Percentiles rank a stretch among this genome's conserved stretches.
Conservation (phyloP, 1,140 invertebrate genomes). For the Pogonus chalceus region DNA sequence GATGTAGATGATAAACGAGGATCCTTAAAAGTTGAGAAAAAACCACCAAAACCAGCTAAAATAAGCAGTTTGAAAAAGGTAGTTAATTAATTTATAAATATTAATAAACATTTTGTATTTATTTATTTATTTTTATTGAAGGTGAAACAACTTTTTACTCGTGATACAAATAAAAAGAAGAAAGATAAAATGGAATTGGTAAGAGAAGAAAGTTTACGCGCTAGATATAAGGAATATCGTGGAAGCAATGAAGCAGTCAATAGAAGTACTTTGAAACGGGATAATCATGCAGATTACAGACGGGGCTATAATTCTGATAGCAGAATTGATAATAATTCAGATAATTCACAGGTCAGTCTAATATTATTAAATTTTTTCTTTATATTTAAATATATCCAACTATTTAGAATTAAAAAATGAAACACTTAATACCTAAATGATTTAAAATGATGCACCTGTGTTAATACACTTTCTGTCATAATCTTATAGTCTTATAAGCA, state of each 20-base stretch:
- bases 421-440: no score
- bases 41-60: constrained; percentile 47
- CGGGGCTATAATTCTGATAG: neutral
- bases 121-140: constrained; percentile 18
- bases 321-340: neutral
- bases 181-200: constrained; percentile 30
- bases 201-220: constrained; percentile 43
- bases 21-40: constrained; percentile 39
- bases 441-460: no score
- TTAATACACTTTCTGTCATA: no score
- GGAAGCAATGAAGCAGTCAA: constrained; percentile 23
- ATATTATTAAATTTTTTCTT: no score
- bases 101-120: neutral
- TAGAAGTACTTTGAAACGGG: neutral
- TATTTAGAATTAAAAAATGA: no score
- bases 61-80: constrained; percentile 58
- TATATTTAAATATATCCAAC: no score
- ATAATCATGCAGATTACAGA: neutral
- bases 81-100: constrained; percentile 13
- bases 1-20: constrained; percentile 33
- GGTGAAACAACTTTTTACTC: constrained; percentile 49
- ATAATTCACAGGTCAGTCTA: neutral
- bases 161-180: constrained; percentile 48
- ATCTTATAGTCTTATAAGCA: no score
- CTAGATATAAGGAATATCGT: constrained; percentile 43